Percentiles rank a stretch among this genome's conserved stretches.
These are phyloP conservation scores for Cassiopea andromeda DNA, from an alignment of 30 jellyfish, hydroid and myxozoan species.

Conservation along the genomic window DNA sequence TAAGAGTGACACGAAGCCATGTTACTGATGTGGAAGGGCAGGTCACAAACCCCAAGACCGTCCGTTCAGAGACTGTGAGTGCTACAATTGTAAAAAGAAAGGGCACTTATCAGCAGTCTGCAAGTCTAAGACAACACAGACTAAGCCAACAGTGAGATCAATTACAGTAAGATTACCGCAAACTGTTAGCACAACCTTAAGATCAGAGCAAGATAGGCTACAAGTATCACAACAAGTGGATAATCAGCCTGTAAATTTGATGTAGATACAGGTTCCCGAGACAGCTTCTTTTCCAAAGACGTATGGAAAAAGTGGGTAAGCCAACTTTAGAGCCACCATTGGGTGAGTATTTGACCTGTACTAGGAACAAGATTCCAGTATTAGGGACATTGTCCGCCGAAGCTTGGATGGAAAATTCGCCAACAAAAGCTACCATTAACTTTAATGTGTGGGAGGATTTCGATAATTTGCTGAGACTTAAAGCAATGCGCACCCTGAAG, in stretches of 20 bases:
- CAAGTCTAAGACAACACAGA: too few species aligned
- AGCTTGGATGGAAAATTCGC: not conserved
- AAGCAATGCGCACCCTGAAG: not conserved
- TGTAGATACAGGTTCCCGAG: too few species aligned
- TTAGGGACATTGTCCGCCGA: not conserved
- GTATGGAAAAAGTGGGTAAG: not conserved
- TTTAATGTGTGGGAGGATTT: not conserved
- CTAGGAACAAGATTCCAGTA: not conserved
- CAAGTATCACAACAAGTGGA: too few species aligned
- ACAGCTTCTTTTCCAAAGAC: not conserved
- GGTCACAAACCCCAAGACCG: too few species aligned
- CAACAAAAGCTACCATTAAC: not conserved
- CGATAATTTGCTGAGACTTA: not conserved
- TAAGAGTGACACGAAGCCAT: not conserved
- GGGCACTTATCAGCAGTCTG: too few species aligned
- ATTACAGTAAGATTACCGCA: too few species aligned
- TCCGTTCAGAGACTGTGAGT: too few species aligned
- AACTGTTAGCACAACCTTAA: too few species aligned
- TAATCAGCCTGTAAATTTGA: too few species aligned
- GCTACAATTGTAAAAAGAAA: too few species aligned
- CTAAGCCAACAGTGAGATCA: too few species aligned
- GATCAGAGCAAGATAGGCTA: too few species aligned
- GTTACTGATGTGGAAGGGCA: not conserved
- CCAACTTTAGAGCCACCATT: not conserved
- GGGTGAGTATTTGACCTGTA: not conserved